phyloP scores from a whole-genome alignment of 2,888 invertebrate genomes.

The Drosophila formosana region DNA sequence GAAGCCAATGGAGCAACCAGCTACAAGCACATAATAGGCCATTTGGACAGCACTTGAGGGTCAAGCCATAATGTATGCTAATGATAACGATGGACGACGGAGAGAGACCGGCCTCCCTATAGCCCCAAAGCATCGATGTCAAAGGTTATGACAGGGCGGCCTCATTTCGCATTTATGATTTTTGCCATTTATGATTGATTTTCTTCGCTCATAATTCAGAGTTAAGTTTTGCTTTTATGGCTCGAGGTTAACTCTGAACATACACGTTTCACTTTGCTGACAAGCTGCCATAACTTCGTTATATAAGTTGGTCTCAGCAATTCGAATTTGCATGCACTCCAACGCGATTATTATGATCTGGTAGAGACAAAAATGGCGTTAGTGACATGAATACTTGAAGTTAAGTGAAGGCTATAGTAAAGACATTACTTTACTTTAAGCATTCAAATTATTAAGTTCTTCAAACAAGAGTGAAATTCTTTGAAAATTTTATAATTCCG shows the following conservation, averaged over 20 bases:
- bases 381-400: no score
- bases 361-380: no score
- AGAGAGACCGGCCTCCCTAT: conserved; percentile 19
- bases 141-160: conserved; percentile 34
- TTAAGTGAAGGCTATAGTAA: no score
- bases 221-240: conserved; percentile 32
- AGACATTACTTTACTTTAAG: no score
- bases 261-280: neutral
- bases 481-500: no score
- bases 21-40: conserved; percentile 72
- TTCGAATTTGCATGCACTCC: conserved; percentile 4
- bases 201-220: conserved; percentile 25
- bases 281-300: conserved; percentile 9
- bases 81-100: conserved; percentile 68
- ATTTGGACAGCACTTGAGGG: conserved; percentile 73
- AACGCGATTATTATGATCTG: neutral
- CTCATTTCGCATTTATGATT: conserved; percentile 38
- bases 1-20: conserved; percentile 68
- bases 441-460: no score
- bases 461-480: no score
- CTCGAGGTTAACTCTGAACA: conserved; percentile 7
- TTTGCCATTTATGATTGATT: conserved; percentile 19
- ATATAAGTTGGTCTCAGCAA: neutral
- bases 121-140: conserved; percentile 36
- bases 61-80: conserved; percentile 74